A percentile compares a stretch with the other conserved stretches of the same genome.
These are phyloP conservation scores for Homalodisca vitripennis DNA, from an alignment of 1,140 invertebrate species.

Conservation along the genomic window DNA sequence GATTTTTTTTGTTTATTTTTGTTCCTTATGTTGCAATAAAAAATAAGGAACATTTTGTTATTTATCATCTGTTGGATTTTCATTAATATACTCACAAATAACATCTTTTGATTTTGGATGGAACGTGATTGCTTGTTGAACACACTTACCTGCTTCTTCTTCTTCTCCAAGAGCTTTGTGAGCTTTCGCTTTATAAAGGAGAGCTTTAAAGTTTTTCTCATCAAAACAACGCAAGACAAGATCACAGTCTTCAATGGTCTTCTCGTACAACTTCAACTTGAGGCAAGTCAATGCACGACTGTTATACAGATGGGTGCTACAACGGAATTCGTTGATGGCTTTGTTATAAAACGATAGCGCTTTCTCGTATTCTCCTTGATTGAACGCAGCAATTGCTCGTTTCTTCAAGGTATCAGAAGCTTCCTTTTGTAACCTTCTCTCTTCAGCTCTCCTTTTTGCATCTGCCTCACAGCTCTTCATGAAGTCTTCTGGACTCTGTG, in stretches of 20 bases:
- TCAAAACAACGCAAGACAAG: slow-evolving; percentile 1
- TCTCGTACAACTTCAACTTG: neutral
- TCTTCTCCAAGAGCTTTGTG: neutral
- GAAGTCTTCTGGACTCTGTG: slow-evolving; percentile 13
- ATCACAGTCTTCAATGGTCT: slow-evolving; percentile 2
- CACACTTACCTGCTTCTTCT: neutral
- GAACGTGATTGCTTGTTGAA: neutral
- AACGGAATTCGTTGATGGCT: neutral
- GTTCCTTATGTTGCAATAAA: too few relatives aligned
- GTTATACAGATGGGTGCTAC: neutral
- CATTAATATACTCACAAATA: neutral
- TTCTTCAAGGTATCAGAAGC: slow-evolving; percentile 12
- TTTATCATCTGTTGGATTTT: too few relatives aligned
- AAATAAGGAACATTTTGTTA: too few relatives aligned
- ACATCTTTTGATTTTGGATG: slow-evolving; percentile 6
- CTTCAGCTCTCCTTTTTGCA: slow-evolving; percentile 15
- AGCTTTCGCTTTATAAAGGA: slow-evolving; percentile 10
- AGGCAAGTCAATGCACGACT: slow-evolving; percentile 6
- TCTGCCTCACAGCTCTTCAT: slow-evolving; percentile 5
- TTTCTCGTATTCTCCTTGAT: neutral
- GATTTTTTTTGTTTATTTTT: too few relatives aligned
- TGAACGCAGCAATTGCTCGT: neutral
- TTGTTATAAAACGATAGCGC: neutral
- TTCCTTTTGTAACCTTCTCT: slow-evolving; percentile 2
- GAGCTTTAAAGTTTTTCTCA: neutral